These are phyloP conservation scores for Diprion similis DNA, from an alignment of 1,140 invertebrate genomes.

Conservation along the genomic window DNA sequence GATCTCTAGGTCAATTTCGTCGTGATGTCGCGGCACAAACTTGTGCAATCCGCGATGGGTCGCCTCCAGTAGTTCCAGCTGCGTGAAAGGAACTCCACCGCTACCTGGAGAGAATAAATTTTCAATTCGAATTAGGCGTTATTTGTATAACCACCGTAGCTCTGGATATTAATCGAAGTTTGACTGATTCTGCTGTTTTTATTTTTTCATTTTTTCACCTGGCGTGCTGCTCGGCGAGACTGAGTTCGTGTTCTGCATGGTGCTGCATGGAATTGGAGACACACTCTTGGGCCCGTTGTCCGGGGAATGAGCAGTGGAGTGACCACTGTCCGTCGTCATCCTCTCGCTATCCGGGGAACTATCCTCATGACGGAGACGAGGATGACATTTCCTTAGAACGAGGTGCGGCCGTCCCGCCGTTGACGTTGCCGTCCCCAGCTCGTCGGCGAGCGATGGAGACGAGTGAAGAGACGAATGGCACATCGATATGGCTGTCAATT, in stretches of 20 bases:
- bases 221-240: conserved; percentile 54
- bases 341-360: conserved; percentile 85
- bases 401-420: conserved; percentile 62
- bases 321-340: conserved; percentile 84
- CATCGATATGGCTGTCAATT: conserved; percentile 37
- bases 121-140: conserved; percentile 17
- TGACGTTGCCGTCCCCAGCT: conserved; percentile 60
- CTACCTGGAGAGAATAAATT: conserved; percentile 47
- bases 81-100: conserved; percentile 76
- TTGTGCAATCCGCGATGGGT: conserved; percentile 95
- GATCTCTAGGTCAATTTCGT: conserved; percentile 96
- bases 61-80: conserved; percentile 88
- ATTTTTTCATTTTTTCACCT: conserved; percentile 35
- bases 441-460: conserved; percentile 73
- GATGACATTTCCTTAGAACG: conserved; percentile 74
- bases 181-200: not conserved
- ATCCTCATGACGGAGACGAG: conserved; percentile 75
- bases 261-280: conserved; percentile 68
- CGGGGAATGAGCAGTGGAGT: conserved; percentile 88
- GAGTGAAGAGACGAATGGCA: conserved; percentile 43
- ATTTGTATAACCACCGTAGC: not conserved
- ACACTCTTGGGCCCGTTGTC: conserved; percentile 83
- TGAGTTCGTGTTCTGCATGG: conserved; percentile 53
- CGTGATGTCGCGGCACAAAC: conserved; percentile 92
- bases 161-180: too few species aligned